Evolutionary conservation across 2,888 invertebrate species (phyloP).

Genomic region (Lycocerus yunnanus): DNA sequence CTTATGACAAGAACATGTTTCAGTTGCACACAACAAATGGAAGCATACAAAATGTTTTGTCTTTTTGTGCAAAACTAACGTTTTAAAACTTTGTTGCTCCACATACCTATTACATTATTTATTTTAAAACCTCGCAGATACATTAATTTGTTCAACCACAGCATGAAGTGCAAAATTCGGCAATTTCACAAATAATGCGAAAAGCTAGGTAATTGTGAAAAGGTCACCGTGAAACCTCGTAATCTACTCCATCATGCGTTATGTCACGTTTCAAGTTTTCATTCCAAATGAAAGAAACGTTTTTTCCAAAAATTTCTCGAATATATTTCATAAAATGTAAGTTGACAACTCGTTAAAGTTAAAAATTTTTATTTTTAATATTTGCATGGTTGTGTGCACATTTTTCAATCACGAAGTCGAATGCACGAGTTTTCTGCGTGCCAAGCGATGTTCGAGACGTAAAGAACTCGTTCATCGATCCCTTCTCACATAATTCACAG

Average conservation of each 20-base stretch:
- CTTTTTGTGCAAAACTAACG: neutral
- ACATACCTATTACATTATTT: neutral
- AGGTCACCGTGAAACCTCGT: neutral
- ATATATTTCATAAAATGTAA: neutral
- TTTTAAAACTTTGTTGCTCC: neutral
- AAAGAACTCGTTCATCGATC: slow-evolving; percentile 20
- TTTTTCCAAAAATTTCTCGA: neutral
- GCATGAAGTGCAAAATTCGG: neutral
- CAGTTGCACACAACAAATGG: neutral
- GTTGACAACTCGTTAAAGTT: neutral
- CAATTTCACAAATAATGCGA: neutral
- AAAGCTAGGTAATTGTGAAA: neutral
- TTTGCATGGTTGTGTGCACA: slow-evolving; percentile 9
- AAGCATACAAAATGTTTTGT: neutral
- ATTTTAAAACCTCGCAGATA: neutral
- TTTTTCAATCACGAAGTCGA: slow-evolving; percentile 32
- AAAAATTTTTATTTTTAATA: neutral
- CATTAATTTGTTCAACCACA: neutral
- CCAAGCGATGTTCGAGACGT: slow-evolving; percentile 25
- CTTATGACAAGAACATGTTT: neutral
- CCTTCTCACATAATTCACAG: slow-evolving; percentile 32
- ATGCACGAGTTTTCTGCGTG: slow-evolving; percentile 36
- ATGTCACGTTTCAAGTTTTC: neutral
- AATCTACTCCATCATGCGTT: neutral
- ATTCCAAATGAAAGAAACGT: neutral